phyloP scores from a whole-genome alignment of 2,888 invertebrate species.

The Prenolepis imparis region DNA sequence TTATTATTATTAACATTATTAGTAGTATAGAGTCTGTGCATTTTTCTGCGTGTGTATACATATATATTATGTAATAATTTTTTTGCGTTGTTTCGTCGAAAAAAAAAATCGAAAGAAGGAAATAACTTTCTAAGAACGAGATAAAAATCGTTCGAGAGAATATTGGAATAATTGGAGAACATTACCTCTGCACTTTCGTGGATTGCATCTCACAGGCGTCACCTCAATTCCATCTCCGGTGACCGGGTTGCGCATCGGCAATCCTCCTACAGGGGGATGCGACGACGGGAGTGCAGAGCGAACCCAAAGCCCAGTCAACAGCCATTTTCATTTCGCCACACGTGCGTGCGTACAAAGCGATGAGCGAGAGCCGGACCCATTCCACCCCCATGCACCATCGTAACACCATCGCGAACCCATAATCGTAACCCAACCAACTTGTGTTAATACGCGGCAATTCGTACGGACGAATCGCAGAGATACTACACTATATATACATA shows the following conservation, averaged over 20 bases:
- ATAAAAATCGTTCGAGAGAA: background rate
- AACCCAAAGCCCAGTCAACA: slow-evolving; percentile 59
- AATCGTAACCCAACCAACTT: slow-evolving; percentile 72
- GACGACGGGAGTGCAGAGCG: slow-evolving; percentile 67
- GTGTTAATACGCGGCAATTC: slow-evolving; percentile 68
- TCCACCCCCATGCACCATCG: slow-evolving; percentile 78
- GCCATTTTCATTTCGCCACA: slow-evolving; percentile 59
- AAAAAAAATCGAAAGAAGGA: background rate
- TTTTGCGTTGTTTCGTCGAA: background rate
- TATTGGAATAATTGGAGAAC: slow-evolving; percentile 45
- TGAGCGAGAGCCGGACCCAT: slow-evolving; percentile 66
- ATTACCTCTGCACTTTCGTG: slow-evolving; percentile 85
- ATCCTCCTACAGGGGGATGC: slow-evolving; percentile 83
- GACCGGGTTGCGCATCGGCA: slow-evolving; percentile 89
- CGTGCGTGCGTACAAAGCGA: slow-evolving; percentile 69
- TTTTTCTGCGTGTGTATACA: no score
- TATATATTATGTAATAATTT: no score
- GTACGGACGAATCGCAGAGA: slow-evolving; percentile 60
- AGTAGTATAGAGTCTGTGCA: no score
- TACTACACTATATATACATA: slow-evolving; percentile 5
- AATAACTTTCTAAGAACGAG: background rate
- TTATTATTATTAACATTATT: no score
- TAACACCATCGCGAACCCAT: slow-evolving; percentile 70
- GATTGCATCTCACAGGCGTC: slow-evolving; percentile 86
- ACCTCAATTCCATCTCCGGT: slow-evolving; percentile 89